These are phyloP conservation scores for Coelopa pilipes DNA, from an alignment of 2,888 invertebrate genomes.

Conservation along the genomic window DNA sequence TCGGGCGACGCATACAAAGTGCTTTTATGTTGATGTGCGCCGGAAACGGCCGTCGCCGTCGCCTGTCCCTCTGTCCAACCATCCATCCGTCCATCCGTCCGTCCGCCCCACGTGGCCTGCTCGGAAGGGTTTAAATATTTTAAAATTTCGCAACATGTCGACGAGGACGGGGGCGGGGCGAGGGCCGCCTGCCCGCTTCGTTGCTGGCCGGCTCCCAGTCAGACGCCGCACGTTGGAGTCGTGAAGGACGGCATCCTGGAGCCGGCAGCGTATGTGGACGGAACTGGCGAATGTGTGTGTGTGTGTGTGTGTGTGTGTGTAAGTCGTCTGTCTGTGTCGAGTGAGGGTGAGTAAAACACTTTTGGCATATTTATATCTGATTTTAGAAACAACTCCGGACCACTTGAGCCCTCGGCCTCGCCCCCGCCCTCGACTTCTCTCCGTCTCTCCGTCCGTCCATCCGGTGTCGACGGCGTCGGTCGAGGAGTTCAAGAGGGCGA, in stretches of 20 bases:
- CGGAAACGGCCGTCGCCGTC: too few species aligned
- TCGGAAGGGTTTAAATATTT: conserved; percentile 11
- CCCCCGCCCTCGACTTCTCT: too few species aligned
- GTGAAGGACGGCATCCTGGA: neutral
- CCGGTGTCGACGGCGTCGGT: too few species aligned
- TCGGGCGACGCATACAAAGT: neutral
- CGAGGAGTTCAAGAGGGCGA: too few species aligned
- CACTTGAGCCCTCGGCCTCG: conserved; percentile 2
- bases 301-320: neutral
- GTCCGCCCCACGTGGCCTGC: neutral
- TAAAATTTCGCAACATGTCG: neutral
- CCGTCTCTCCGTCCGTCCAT: too few species aligned
- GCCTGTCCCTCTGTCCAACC: neutral
- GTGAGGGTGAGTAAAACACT: conserved; percentile 5
- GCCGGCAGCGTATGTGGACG: neutral
- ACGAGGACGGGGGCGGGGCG: neutral
- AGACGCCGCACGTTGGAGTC: neutral
- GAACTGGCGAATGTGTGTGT: too few species aligned
- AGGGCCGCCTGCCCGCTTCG: neutral
- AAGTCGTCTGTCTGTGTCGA: neutral
- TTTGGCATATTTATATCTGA: conserved; percentile 20
- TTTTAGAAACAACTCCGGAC: conserved; percentile 4
- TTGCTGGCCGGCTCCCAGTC: neutral
- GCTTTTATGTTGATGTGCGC: neutral
- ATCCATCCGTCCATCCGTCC: neutral